A percentile compares a stretch with the other conserved stretches of the same genome.
phyloP scores from a whole-genome alignment of 2,888 invertebrate species.

The Nephrocerus scutellatus region DNA sequence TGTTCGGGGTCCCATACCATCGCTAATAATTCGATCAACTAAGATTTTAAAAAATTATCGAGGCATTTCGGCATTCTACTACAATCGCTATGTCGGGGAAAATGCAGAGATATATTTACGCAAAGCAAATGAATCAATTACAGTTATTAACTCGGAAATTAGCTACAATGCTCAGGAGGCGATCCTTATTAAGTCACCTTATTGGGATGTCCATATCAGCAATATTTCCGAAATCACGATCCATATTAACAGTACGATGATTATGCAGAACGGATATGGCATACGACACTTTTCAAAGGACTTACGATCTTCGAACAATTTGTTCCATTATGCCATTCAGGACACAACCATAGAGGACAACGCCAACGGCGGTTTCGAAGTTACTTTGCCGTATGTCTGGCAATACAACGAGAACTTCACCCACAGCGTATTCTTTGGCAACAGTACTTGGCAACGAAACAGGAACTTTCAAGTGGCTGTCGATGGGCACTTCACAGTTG shows the following conservation, averaged over 20 bases:
- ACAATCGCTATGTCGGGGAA: slow-evolving; percentile 81
- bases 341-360: slow-evolving; percentile 83
- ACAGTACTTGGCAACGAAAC: slow-evolving; percentile 83
- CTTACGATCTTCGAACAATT: slow-evolving; percentile 89
- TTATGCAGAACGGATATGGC: slow-evolving; percentile 82
- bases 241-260: slow-evolving; percentile 76
- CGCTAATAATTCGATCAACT: slow-evolving; percentile 61
- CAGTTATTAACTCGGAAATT: slow-evolving; percentile 71
- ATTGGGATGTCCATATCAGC: slow-evolving; percentile 76
- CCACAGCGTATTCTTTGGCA: slow-evolving; percentile 79
- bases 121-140: slow-evolving; percentile 81
- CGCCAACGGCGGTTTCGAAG: slow-evolving; percentile 75
- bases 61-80: slow-evolving; percentile 77
- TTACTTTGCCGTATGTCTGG: slow-evolving; percentile 90
- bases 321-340: slow-evolving; percentile 90
- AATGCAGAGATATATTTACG: slow-evolving; percentile 77
- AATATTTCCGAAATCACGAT: slow-evolving; percentile 87
- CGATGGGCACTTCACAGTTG: slow-evolving; percentile 88
- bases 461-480: slow-evolving; percentile 74
- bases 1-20: slow-evolving; percentile 72
- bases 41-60: slow-evolving; percentile 73
- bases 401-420: slow-evolving; percentile 91
- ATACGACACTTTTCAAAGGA: slow-evolving; percentile 87
- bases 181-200: slow-evolving; percentile 72
- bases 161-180: slow-evolving; percentile 75